Percentiles rank a stretch among this genome's conserved stretches.
These are phyloP conservation scores for Platycheirus rosarum DNA, from an alignment of 2,888 invertebrate species.

Conservation along the genomic window DNA sequence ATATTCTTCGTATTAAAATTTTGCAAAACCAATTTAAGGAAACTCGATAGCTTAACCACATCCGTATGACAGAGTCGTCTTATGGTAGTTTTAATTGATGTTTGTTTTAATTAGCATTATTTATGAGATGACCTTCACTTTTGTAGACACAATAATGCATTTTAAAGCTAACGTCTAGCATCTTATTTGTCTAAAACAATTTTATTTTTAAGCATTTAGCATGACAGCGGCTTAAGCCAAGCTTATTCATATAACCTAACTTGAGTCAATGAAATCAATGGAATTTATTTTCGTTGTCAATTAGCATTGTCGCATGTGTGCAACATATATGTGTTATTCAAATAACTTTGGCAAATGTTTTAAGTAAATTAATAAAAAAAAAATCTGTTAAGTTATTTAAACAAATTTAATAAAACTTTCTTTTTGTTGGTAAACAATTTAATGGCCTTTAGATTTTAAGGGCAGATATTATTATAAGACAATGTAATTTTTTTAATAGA, in stretches of 20 bases:
- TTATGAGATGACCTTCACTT: slow-evolving; percentile 6
- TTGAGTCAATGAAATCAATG: neutral
- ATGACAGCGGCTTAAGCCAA: neutral
- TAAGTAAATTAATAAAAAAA: neutral
- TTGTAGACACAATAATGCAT: slow-evolving; percentile 17
- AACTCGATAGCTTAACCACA: neutral
- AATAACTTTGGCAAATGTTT: neutral
- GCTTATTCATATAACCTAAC: slow-evolving; percentile 8
- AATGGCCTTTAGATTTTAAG: too few species aligned
- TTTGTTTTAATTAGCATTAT: slow-evolving; percentile 36
- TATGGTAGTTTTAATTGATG: slow-evolving; percentile 17
- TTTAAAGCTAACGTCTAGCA: slow-evolving; percentile 3
- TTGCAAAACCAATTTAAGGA: neutral
- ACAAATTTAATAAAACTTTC: too few species aligned
- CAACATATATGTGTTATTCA: neutral
- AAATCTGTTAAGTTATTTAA: neutral
- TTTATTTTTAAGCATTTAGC: neutral
- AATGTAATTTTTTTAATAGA: too few species aligned
- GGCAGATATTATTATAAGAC: too few species aligned
- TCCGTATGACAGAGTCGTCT: neutral
- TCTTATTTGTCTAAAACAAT: slow-evolving; percentile 15
- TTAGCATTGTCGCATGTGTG: slow-evolving; percentile 1
- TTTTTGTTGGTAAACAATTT: too few species aligned
- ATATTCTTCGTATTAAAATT: too few species aligned
- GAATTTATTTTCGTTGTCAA: neutral